phyloP scores from a whole-genome alignment of 2,113 vertebrate species.

The Myodes glareolus region DNA sequence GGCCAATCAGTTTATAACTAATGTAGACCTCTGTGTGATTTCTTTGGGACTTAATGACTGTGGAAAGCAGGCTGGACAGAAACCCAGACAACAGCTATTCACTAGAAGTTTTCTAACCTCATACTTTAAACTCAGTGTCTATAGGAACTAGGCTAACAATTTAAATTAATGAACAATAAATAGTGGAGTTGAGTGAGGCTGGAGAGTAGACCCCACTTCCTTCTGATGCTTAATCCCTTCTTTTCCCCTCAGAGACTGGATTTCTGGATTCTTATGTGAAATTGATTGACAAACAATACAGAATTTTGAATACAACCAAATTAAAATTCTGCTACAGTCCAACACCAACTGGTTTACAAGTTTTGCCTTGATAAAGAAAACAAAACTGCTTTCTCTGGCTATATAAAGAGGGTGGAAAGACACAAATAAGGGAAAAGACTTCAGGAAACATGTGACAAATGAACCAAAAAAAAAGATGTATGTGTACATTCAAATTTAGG shows the following conservation, averaged over 20 bases:
- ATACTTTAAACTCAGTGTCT: background rate
- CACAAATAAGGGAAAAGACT: background rate
- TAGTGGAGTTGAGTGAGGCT: background rate
- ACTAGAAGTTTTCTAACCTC: background rate
- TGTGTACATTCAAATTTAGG: background rate
- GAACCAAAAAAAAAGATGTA: background rate
- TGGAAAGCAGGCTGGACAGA: no score
- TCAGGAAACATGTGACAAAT: background rate
- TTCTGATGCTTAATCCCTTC: background rate
- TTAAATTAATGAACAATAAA: background rate
- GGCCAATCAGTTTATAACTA: no score
- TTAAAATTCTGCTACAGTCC: background rate
- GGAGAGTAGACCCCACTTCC: background rate
- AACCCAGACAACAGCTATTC: background rate
- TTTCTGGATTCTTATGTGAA: background rate
- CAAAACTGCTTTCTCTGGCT: rapidly evolving
- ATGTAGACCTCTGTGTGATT: no score
- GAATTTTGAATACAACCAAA: background rate
- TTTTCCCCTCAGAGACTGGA: background rate
- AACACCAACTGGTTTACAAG: background rate
- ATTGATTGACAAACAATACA: background rate
- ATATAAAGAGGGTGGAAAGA: background rate
- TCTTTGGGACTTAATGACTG: no score
- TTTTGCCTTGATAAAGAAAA: background rate
- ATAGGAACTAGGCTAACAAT: background rate